These are phyloP conservation scores for Strigamia transsilvanica DNA, from an alignment of 2,888 invertebrate species.

Conservation along the genomic window DNA sequence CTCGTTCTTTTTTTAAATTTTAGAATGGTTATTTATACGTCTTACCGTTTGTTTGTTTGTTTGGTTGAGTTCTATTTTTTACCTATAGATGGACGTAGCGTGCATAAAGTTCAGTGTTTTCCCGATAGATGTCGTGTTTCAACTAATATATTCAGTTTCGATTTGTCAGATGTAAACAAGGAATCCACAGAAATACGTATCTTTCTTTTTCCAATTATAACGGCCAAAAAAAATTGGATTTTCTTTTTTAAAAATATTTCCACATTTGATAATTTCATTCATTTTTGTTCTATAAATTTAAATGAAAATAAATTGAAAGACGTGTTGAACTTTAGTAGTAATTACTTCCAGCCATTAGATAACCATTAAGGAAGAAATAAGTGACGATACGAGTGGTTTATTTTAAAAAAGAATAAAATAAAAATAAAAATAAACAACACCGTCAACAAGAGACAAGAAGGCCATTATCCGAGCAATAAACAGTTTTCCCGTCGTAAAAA, in stretches of 20 bases:
- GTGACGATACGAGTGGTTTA: conserved; percentile 2
- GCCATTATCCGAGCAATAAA: conserved; percentile 48
- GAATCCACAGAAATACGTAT: no score
- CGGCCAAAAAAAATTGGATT: not conserved
- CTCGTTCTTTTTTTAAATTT: not conserved
- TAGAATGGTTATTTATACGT: not conserved
- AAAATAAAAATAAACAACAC: conserved; percentile 20
- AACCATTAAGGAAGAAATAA: not conserved
- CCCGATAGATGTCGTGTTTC: not conserved
- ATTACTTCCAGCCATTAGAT: not conserved
- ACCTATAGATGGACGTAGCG: not conserved
- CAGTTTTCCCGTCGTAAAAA: conserved; percentile 51
- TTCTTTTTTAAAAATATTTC: not conserved
- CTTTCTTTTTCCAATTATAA: not conserved
- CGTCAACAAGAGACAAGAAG: conserved; percentile 8
- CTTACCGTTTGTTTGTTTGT: not conserved
- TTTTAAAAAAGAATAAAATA: not conserved
- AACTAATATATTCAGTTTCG: not conserved
- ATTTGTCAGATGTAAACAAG: not conserved
- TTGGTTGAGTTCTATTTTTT: not conserved
- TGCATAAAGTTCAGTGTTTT: not conserved
- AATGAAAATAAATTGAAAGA: not conserved
- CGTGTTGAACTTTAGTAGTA: not conserved
- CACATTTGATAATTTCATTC: not conserved
- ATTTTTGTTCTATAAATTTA: not conserved